These are phyloP conservation scores for Channa maculata DNA, from an alignment of 2,113 vertebrate species.

Conservation along the genomic window DNA sequence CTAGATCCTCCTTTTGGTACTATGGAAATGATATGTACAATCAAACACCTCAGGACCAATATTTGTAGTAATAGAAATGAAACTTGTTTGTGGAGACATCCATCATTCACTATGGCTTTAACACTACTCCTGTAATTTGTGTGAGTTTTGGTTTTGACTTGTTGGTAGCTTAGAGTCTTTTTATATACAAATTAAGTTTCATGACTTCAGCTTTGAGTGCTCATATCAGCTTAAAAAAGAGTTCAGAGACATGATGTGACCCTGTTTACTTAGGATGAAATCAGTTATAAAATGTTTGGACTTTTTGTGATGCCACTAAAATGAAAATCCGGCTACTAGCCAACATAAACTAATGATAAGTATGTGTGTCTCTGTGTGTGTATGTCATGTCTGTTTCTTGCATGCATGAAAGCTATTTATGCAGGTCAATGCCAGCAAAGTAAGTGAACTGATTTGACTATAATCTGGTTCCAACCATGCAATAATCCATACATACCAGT, in stretches of 20 bases:
- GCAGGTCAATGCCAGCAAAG: not conserved
- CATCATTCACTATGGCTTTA: not conserved
- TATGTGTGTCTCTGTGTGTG: not conserved
- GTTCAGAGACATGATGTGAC: conserved; percentile 8
- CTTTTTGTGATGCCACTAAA: conserved; percentile 42
- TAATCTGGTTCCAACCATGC: conserved; percentile 12
- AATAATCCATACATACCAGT: not conserved
- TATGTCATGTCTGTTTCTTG: not conserved
- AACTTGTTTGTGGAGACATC: too few species aligned
- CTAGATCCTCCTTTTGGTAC: not conserved
- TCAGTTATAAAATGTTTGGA: not conserved
- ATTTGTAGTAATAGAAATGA: not conserved
- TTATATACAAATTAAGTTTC: too few species aligned
- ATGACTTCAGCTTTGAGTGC: conserved; percentile 7
- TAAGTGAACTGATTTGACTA: conserved; percentile 6
- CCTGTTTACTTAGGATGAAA: conserved; percentile 19
- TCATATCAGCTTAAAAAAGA: conserved; percentile 2
- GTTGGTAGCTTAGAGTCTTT: too few species aligned
- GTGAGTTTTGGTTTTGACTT: conserved; percentile 26
- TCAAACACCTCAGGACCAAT: not conserved
- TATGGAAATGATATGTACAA: not conserved
- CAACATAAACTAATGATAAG: conserved; percentile 39
- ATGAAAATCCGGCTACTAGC: not conserved
- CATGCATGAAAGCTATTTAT: not conserved
- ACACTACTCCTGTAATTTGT: conserved; percentile 11